These are phyloP conservation scores for Zophobas morio DNA, from an alignment of 1,140 invertebrate species.

Conservation along the genomic window DNA sequence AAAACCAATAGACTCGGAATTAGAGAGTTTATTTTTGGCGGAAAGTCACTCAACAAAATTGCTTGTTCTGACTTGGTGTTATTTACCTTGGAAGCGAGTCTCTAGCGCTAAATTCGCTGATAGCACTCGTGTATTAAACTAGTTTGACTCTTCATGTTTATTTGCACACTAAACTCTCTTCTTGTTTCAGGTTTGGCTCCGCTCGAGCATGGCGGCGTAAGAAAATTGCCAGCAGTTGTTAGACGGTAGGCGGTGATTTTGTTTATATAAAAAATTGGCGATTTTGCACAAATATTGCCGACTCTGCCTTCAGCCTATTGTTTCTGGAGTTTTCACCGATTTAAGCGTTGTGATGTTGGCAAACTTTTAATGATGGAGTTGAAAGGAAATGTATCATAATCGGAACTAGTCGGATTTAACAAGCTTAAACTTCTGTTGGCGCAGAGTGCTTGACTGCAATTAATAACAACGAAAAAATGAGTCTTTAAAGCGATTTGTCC, in stretches of 20 bases:
- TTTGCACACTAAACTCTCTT: constrained; percentile 18
- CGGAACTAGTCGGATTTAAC: neutral
- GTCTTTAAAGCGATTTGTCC: neutral
- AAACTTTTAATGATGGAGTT: constrained; percentile 1
- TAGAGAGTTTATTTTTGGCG: constrained; percentile 16
- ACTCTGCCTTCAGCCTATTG: neutral
- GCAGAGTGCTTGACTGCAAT: too few relatives aligned
- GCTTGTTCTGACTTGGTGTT: constrained; percentile 15
- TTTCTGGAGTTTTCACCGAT: neutral
- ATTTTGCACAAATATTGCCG: neutral
- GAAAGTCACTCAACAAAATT: constrained; percentile 13
- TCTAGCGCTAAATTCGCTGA: neutral
- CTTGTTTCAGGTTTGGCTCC: constrained; percentile 14
- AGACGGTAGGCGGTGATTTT: constrained; percentile 23
- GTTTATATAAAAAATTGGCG: neutral
- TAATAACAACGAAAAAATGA: neutral
- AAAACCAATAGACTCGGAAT: constrained; percentile 18
- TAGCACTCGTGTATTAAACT: constrained; percentile 14
- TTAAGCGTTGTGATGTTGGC: neutral
- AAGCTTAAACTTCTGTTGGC: neutral
- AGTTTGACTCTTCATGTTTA: constrained; percentile 1
- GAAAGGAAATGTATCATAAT: neutral
- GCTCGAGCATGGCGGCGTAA: constrained; percentile 25
- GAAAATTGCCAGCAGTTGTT: constrained; percentile 1
- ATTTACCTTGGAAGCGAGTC: constrained; percentile 7